A percentile compares a stretch with the other conserved stretches of the same genome.
phyloP scores from a whole-genome alignment of 1,140 invertebrate species.

The Theocolax elegans region DNA sequence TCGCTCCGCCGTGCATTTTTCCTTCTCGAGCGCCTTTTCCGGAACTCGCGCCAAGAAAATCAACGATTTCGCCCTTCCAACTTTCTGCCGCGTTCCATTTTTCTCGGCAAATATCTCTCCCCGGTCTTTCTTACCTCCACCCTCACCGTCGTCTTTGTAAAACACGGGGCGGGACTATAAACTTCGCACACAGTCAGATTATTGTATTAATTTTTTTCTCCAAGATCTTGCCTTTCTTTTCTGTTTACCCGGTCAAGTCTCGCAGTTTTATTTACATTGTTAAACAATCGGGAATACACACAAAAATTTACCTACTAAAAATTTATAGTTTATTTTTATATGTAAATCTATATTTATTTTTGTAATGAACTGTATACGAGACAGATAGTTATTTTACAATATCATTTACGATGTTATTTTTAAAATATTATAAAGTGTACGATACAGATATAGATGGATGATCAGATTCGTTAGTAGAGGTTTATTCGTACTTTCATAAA shows the following conservation, averaged over 20 bases:
- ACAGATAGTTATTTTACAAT: no score
- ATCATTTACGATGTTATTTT: no score
- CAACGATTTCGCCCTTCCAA: slow-evolving; percentile 32
- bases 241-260: not conserved
- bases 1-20: not conserved
- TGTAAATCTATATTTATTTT: no score
- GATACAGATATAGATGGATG: no score
- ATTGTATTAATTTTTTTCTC: slow-evolving; percentile 31
- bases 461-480: no score
- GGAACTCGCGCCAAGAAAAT: slow-evolving; percentile 41
- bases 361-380: no score
- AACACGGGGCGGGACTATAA: slow-evolving; percentile 2
- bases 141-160: not conserved
- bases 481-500: no score
- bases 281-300: slow-evolving; percentile 17
- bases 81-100: slow-evolving; percentile 11
- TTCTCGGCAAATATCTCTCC: slow-evolving; percentile 28
- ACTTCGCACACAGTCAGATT: slow-evolving; percentile 18
- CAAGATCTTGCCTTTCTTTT: not conserved
- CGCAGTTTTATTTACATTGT: slow-evolving; percentile 16
- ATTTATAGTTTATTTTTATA: no score
- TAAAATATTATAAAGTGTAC: no score
- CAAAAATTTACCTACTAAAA: no score
- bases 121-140: slow-evolving; percentile 3
- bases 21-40: slow-evolving; percentile 29